Evolutionary conservation across 2,113 vertebrate species (phyloP), one percentile per base, ranked within the genome.

Genomic region (Argyrosomus japonicus): DNA sequence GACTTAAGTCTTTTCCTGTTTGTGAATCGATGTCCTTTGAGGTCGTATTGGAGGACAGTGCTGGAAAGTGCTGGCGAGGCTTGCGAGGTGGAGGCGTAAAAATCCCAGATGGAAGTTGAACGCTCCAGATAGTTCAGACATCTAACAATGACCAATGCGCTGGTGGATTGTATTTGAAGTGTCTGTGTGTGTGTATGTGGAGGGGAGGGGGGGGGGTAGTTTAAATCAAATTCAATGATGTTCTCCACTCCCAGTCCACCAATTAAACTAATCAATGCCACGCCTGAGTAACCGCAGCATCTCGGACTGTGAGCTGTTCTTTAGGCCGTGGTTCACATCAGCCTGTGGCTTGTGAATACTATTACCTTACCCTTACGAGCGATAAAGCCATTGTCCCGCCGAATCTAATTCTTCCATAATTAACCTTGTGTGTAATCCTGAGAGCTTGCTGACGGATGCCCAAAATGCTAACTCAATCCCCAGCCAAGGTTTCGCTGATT

Each of bases 201-300:
- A 6, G 4, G n/a, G 58, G 48, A 15, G 3, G 25, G 58, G 48
- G 15, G 7, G 57, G 48, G 19, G n/a, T 8, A 9, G 17, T 75
- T 47, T 68, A 84, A 87, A 90, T 89, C 81, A 78, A 89, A 92
- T 90, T 79, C 87, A 88, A 85, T 90, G 89, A 91, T 88, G 84
- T 84, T 87, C 65, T 64, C 71, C 71, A 17, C 68, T 84, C 85
- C 76, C 79, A 74, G 60, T 91, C 64, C 75, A 84, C 85, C 88
- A 88, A 90, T 92, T 92, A 93, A 88, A 91, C 67, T 86, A 89
- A 93, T 94, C 91, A 91, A 86, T 84, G 86, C 64, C 77, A 83
- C 53, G 86, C 83, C 63, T 90, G 85, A 88, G 77, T 89, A 79
- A 79, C 81, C 82, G 57, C 87, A 82, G 70, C 82, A 73, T 86